phyloP scores from a whole-genome alignment of 2,888 invertebrate genomes.

The Lymantria dispar region DNA sequence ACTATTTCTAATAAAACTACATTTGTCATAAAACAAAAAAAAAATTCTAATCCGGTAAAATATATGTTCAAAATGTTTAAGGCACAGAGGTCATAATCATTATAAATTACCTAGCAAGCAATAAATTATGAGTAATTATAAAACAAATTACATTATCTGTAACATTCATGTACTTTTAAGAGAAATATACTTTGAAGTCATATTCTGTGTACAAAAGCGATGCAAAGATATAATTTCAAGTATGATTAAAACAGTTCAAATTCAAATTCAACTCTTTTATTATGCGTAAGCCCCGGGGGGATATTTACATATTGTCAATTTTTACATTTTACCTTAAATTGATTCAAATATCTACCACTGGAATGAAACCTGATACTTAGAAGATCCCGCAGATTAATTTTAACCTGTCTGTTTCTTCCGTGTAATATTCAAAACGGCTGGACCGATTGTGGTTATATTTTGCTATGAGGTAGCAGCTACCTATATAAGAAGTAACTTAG shows the following conservation, averaged over 20 bases:
- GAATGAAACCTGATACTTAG: no score
- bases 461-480: no score
- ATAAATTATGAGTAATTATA: slow-evolving; percentile 30
- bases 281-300: no score
- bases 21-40: background rate
- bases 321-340: no score
- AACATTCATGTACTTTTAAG: slow-evolving; percentile 18
- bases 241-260: background rate
- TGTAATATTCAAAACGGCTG: no score
- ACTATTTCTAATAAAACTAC: background rate
- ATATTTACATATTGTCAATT: no score
- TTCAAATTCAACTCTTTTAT: no score
- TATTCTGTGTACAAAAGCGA: slow-evolving; percentile 12
- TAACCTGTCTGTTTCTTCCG: no score
- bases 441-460: no score
- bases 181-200: slow-evolving; percentile 1
- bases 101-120: slow-evolving; percentile 12
- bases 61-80: background rate
- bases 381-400: no score
- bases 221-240: background rate
- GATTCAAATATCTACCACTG: no score
- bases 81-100: slow-evolving; percentile 18
- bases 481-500: no score
- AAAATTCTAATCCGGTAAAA: background rate
- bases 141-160: slow-evolving; percentile 37